A percentile compares a stretch with the other conserved stretches of the same genome.
Evolutionary conservation across 2,888 invertebrate genomes (phyloP).

Genomic region (Cheilosia pagana): DNA sequence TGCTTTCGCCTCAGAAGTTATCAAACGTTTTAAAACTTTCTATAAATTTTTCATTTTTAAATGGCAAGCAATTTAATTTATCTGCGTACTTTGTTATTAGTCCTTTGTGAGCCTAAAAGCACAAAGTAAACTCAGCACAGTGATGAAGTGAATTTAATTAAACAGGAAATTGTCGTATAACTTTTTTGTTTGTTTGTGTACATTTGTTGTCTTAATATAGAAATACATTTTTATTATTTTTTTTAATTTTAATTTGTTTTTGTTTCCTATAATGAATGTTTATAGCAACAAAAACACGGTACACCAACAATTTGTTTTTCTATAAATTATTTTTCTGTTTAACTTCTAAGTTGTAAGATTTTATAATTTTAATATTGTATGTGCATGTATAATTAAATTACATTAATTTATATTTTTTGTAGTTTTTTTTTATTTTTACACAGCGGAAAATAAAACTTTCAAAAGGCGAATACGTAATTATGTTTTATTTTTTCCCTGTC

Average conservation of each 20-base stretch:
- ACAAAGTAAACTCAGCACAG: slow-evolving; percentile 33
- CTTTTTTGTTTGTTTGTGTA: slow-evolving; percentile 13
- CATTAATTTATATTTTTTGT: slow-evolving; percentile 25
- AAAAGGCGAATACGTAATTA: slow-evolving; percentile 41
- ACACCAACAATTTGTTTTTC: slow-evolving; percentile 17
- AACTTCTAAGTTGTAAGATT: slow-evolving; percentile 35
- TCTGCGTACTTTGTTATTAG: neutral
- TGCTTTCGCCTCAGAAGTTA: slow-evolving; percentile 30
- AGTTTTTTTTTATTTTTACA: slow-evolving; percentile 22
- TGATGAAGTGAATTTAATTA: slow-evolving; percentile 15
- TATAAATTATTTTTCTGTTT: slow-evolving; percentile 10
- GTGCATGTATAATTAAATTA: slow-evolving; percentile 38
- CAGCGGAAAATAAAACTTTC: slow-evolving; percentile 61
- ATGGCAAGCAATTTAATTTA: slow-evolving; percentile 23
- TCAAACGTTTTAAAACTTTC: slow-evolving; percentile 27
- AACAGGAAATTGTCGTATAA: slow-evolving; percentile 4
- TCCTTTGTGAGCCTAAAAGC: slow-evolving; percentile 4
- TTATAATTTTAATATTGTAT: slow-evolving; percentile 40
- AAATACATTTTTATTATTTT: slow-evolving; percentile 16
- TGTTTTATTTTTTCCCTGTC: slow-evolving; percentile 54
- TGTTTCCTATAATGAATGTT: neutral
- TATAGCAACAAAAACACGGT: slow-evolving; percentile 9
- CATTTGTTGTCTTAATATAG: slow-evolving; percentile 41
- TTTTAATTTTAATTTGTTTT: slow-evolving; percentile 28
- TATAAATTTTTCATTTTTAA: slow-evolving; percentile 1